A percentile compares a stretch with the other conserved stretches of the same genome.
Conservation (phyloP, 2,113 vertebrate species). For the Mesitornis unicolor region DNA sequence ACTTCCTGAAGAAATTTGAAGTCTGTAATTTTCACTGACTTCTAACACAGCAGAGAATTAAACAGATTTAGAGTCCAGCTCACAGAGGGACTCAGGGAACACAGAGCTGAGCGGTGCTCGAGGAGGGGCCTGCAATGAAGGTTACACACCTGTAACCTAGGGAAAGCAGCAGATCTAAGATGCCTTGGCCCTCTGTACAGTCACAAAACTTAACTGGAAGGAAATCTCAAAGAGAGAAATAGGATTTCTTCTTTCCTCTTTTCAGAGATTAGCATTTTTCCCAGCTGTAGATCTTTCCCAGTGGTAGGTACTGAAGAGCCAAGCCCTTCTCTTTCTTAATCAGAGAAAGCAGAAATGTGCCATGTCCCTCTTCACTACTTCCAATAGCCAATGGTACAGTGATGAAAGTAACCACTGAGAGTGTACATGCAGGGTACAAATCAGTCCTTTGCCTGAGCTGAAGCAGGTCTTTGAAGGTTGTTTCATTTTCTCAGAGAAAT, state of each 20-base stretch:
- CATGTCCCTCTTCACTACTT: background rate
- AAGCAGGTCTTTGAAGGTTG: background rate
- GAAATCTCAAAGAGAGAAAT: background rate
- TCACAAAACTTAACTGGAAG: background rate
- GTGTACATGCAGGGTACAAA: background rate
- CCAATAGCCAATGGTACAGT: accelerated
- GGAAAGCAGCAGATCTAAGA: background rate
- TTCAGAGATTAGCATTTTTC: background rate
- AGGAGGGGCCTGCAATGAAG: background rate
- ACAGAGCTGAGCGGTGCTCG: accelerated
- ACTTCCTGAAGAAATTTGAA: constrained; percentile 33
- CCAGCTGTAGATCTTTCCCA: background rate
- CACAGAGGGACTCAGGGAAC: background rate
- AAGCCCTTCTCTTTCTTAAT: background rate
- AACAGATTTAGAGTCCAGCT: background rate
- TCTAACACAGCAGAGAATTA: background rate
- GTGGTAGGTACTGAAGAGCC: background rate
- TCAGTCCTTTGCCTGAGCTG: background rate
- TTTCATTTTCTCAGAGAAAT: background rate
- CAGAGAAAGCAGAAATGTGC: background rate
- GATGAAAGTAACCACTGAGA: background rate
- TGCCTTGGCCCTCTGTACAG: background rate
- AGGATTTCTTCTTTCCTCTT: background rate
- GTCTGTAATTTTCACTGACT: constrained; percentile 13
- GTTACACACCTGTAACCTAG: background rate